These are phyloP conservation scores for Congeria kusceri DNA, from an alignment of 2,888 invertebrate species.

Conservation along the genomic window DNA sequence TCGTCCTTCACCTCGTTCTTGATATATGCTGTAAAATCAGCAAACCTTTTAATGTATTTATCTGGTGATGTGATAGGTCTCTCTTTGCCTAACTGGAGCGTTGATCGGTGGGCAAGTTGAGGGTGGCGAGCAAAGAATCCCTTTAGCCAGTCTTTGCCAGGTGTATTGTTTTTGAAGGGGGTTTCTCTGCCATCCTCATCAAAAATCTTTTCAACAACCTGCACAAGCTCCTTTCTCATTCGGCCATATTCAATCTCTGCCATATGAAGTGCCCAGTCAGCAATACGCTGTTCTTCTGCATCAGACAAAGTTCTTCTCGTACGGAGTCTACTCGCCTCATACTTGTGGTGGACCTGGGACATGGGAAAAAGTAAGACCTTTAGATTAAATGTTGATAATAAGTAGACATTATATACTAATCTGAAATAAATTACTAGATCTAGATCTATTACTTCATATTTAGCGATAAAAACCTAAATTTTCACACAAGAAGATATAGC, in stretches of 20 bases:
- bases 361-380: too few relatives aligned
- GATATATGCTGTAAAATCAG: constrained; percentile 6
- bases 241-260: constrained; percentile 30
- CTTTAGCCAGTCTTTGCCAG: constrained; percentile 27
- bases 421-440: too few relatives aligned
- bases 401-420: too few relatives aligned
- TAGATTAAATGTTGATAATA: too few relatives aligned
- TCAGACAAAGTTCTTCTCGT: neutral
- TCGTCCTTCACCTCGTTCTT: constrained; percentile 10
- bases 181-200: constrained; percentile 28
- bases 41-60: constrained; percentile 19
- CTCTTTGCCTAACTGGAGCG: constrained; percentile 32
- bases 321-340: too few relatives aligned
- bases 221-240: constrained; percentile 19
- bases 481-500: too few relatives aligned
- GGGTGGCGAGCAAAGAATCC: constrained; percentile 27
- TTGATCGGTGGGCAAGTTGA: constrained; percentile 19
- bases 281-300: neutral
- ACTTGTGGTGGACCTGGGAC: too few relatives aligned
- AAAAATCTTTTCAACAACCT: constrained; percentile 18
- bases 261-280: constrained; percentile 44
- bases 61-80: constrained; percentile 15
- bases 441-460: too few relatives aligned
- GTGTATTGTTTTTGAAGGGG: constrained; percentile 31
- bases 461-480: too few relatives aligned